phyloP scores from a whole-genome alignment of 2,888 invertebrate genomes.

The Cephus pygmeus region DNA sequence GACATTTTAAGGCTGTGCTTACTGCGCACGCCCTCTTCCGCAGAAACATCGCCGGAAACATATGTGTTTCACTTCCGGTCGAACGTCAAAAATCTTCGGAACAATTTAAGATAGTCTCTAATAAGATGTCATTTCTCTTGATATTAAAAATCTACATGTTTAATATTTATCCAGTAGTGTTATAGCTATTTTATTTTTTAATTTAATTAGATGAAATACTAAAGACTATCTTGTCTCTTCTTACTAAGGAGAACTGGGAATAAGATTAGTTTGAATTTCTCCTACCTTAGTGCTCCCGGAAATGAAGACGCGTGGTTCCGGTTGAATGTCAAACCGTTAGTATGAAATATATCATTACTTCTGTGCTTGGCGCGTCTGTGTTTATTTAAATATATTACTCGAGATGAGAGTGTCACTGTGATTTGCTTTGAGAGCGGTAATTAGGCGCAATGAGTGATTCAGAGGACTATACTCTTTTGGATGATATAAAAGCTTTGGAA shows the following conservation, averaged over 20 bases:
- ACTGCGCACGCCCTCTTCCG: constrained; percentile 49
- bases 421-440: neutral
- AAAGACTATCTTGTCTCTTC: neutral
- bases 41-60: constrained; percentile 54
- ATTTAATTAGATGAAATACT: neutral
- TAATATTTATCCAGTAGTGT: neutral
- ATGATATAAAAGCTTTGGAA: constrained; percentile 52
- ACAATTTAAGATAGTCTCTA: neutral
- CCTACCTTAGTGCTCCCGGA: neutral
- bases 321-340: neutral
- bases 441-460: constrained; percentile 45
- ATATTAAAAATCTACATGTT: neutral
- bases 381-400: neutral
- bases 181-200: neutral
- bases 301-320: neutral
- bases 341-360: neutral
- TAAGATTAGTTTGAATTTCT: neutral
- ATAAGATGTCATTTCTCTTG: neutral
- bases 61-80: constrained; percentile 58
- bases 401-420: neutral
- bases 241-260: neutral
- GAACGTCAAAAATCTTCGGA: constrained; percentile 45
- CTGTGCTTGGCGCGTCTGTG: neutral
- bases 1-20: constrained; percentile 58
- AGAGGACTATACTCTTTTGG: constrained; percentile 42